Base-by-base conservation (phyloP, 2,888 invertebrate species). In the Synanthedon myopaeformis region DNA sequence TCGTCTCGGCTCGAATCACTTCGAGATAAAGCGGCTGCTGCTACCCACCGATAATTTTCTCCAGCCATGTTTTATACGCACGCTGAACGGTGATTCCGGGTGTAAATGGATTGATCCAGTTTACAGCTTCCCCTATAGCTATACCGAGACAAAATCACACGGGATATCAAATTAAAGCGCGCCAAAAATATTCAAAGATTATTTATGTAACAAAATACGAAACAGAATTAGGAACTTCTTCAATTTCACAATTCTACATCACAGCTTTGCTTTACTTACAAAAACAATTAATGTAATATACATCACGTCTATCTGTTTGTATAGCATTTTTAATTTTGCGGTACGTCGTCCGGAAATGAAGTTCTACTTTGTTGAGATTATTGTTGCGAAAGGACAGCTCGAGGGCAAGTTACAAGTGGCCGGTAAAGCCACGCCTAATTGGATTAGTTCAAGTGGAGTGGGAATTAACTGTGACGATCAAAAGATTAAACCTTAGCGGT, bases 41-140 rank as follows among this genome's bases (percentile, higher is more conserved):
- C 65, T 69, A 67, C 70, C 69, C 69, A 59, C 68, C 73, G 71
- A 77, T 81, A 78, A 83, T 82, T 81, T 79, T 75, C 73, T 74
- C 67, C 63, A 69, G 69, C 67, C 77, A 72, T 73, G 74, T 80
- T 79, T 76, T 78, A 79, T 74, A 73, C 67, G 68, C 67, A 68
- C 67, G 63, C 64, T 70, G 64, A 69, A 69, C 70, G 69, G 69
- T 69, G 71, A 76, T 78, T 74, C 70, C 62, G 66, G 65, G 64
- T 67, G 69, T 73, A 69, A 76, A 77, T 72, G 68, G 70, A 73
- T 76, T 73, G 76, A 75, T 71, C 70, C 70, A 65, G 73, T 78
- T 76, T 74, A 75, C 62, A 60, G 61, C 66, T 68, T 63, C 58
- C 62, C 57, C 57, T 17, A 56, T 42, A 19, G 53, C 51, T 55